phyloP scores from a whole-genome alignment of 2,888 invertebrate species.

The Ophion ellenae region DNA sequence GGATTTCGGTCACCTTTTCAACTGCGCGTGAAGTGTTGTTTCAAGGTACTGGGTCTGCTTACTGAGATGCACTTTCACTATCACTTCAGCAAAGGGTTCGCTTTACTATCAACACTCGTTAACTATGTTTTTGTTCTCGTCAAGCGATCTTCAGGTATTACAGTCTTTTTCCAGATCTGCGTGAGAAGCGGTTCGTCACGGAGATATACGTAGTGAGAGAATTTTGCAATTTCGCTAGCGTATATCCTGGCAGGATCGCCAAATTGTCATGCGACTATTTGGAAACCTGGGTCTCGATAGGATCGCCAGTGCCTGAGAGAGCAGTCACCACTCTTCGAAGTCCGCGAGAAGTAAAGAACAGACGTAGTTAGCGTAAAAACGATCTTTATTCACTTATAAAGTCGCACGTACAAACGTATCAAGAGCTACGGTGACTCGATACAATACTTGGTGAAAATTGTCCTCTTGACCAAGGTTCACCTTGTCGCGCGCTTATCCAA shows the following conservation, averaged over 20 bases:
- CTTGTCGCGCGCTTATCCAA: too few relatives aligned
- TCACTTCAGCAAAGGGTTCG: constrained; percentile 16
- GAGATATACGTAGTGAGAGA: constrained; percentile 46
- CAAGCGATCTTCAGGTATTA: not conserved
- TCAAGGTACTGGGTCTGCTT: constrained; percentile 24
- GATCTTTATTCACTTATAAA: too few relatives aligned
- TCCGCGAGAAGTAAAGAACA: not conserved
- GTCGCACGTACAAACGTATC: too few relatives aligned
- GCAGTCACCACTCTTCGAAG: constrained; percentile 35
- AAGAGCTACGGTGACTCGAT: too few relatives aligned
- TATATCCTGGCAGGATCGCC: too few relatives aligned
- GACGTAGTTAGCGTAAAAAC: too few relatives aligned
- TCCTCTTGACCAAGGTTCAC: too few relatives aligned
- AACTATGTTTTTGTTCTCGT: constrained; percentile 8
- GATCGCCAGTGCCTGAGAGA: constrained; percentile 41
- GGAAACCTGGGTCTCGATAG: not conserved
- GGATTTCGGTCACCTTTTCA: constrained; percentile 15
- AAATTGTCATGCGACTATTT: constrained; percentile 31
- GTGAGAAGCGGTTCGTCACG: constrained; percentile 30
- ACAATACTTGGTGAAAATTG: too few relatives aligned
- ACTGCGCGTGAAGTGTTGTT: constrained; percentile 19
- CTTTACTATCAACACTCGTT: constrained; percentile 27
- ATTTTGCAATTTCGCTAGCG: constrained; percentile 16
- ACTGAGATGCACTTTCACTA: constrained; percentile 17
- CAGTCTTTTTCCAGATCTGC: constrained; percentile 20